Evolutionary conservation across 2,888 invertebrate species (phyloP).

Genomic region (Bombylius major): DNA sequence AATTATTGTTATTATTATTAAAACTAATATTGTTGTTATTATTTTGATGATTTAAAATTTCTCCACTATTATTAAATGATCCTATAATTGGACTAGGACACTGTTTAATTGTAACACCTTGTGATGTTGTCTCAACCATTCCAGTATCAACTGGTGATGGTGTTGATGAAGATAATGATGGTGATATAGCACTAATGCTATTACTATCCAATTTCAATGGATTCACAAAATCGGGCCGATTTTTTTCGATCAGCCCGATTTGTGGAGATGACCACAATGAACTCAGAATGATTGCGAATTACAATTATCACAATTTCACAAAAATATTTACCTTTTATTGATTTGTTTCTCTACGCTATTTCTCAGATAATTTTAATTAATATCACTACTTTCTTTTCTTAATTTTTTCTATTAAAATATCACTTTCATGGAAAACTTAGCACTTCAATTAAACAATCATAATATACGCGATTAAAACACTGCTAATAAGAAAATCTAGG

Average conservation of each 20-base stretch:
- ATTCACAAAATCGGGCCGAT: constrained; percentile 25
- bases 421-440: no score
- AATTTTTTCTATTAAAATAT: no score
- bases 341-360: constrained; percentile 5
- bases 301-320: constrained; percentile 1
- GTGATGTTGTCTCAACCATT: constrained; percentile 18
- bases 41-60: background rate
- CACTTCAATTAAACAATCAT: no score
- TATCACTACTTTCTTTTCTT: no score
- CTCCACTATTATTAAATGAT: no score
- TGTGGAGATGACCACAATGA: constrained; percentile 37
- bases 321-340: constrained; percentile 5
- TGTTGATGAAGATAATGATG: constrained; percentile 22
- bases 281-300: constrained; percentile 32
- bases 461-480: no score
- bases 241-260: constrained; percentile 27
- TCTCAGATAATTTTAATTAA: no score
- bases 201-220: constrained; percentile 25
- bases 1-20: background rate
- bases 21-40: background rate
- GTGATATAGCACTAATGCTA: constrained; percentile 26
- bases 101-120: constrained; percentile 7
- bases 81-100: constrained; percentile 3
- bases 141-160: constrained; percentile 16
- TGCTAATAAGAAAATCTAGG: no score